Evolutionary conservation across 1,140 invertebrate species (phyloP).

Genomic region (Philotrypesis tridentata): DNA sequence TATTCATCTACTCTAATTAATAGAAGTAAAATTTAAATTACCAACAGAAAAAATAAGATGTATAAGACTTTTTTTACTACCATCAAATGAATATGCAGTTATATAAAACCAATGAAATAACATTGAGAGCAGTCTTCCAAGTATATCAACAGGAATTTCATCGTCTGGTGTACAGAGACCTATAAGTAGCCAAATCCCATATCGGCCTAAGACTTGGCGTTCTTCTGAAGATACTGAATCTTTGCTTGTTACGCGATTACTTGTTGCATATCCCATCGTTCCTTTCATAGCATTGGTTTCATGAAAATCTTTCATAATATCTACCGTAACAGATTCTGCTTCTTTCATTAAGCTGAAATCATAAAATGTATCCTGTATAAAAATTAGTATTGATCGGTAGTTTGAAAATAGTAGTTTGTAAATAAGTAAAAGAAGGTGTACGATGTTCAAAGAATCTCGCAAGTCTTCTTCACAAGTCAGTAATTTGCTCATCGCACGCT

Average conservation of each 20-base stretch:
- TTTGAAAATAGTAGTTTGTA: too few relatives aligned
- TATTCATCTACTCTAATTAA: background rate
- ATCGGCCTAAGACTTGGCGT: slow-evolving; percentile 91
- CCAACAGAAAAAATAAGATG: slow-evolving; percentile 74
- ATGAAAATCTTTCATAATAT: slow-evolving; percentile 72
- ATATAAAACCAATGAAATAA: slow-evolving; percentile 99
- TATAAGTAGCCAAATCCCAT: slow-evolving; percentile 97
- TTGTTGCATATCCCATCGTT: slow-evolving; percentile 18
- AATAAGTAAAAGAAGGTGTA: too few relatives aligned
- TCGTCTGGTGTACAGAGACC: slow-evolving; percentile 92
- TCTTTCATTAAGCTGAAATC: slow-evolving; percentile 84
- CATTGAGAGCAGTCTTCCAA: slow-evolving; percentile 94
- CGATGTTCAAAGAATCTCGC: too few relatives aligned
- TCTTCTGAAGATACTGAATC: slow-evolving; percentile 78
- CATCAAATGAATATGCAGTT: slow-evolving; percentile 96
- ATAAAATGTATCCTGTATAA: background rate
- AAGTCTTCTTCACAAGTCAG: too few relatives aligned
- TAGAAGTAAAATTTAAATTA: slow-evolving; percentile 70
- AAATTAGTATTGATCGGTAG: too few relatives aligned
- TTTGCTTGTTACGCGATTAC: slow-evolving; percentile 14
- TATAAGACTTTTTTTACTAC: slow-evolving; percentile 78
- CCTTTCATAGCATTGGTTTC: slow-evolving; percentile 58
- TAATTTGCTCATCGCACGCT: too few relatives aligned
- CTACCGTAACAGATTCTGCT: slow-evolving; percentile 82
- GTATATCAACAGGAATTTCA: slow-evolving; percentile 88